Conservation (phyloP, 2,797 vertebrate genomes). For the Rhinophrynus dorsalis region DNA sequence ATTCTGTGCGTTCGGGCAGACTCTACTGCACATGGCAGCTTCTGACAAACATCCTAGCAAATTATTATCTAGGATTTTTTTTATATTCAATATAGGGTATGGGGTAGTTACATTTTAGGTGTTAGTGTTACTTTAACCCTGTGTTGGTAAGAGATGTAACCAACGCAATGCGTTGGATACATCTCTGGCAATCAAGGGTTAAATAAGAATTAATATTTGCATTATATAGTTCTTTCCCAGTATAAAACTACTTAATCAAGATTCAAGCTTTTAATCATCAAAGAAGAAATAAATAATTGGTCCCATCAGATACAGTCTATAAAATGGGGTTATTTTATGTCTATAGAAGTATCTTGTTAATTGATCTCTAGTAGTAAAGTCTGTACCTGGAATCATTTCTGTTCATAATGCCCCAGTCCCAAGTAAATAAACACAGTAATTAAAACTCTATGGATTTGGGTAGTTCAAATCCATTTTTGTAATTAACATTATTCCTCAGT, state of each 20-base stretch:
- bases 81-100: no score
- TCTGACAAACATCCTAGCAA: no score
- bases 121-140: no score
- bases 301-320: slow-evolving; percentile 17
- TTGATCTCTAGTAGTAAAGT: slow-evolving; percentile 19
- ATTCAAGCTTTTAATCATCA: background rate
- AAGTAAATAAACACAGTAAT: slow-evolving; percentile 19
- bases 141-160: no score
- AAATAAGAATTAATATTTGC: no score
- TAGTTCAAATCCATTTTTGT: slow-evolving; percentile 17
- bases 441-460: slow-evolving; percentile 29
- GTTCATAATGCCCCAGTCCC: slow-evolving; percentile 12
- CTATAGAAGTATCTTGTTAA: slow-evolving; percentile 8
- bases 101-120: no score
- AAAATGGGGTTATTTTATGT: background rate
- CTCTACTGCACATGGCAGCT: no score
- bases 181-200: no score
- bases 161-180: no score
- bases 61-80: no score
- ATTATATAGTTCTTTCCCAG: background rate
- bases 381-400: slow-evolving; percentile 28
- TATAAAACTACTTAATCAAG: background rate
- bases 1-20: no score
- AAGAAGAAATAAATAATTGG: slow-evolving; percentile 33
- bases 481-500: no score